Evolutionary conservation across 2,888 invertebrate species (phyloP).

Genomic region (Bibio marci): DNA sequence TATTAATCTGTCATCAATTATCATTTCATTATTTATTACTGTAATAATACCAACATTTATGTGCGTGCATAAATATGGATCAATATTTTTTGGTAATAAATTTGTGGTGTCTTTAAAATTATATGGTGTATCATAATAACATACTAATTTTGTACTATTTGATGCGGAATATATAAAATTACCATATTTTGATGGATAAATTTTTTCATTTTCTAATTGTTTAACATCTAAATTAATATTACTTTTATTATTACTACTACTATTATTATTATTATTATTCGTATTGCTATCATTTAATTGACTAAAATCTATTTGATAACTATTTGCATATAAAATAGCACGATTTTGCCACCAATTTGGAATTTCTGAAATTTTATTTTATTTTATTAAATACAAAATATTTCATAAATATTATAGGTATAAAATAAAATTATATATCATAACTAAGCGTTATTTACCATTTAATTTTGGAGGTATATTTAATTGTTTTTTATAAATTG

Average conservation of each 20-base stretch:
- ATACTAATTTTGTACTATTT: constrained; percentile 31
- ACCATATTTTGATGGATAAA: constrained; percentile 12
- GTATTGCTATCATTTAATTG: neutral
- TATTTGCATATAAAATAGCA: constrained; percentile 14
- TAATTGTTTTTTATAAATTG: constrained; percentile 15
- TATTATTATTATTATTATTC: neutral
- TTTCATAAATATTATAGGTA: too few species aligned
- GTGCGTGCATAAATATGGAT: constrained; percentile 65
- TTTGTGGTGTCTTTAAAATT: constrained; percentile 19
- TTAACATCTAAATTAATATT: constrained; percentile 5
- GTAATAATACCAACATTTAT: constrained; percentile 60
- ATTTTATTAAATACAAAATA: neutral
- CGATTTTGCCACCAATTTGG: constrained; percentile 17
- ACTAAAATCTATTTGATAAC: neutral
- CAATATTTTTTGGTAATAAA: constrained; percentile 39
- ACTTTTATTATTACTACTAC: neutral
- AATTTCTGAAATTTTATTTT: constrained; percentile 12
- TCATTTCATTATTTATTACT: constrained; percentile 41
- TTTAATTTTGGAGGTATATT: constrained; percentile 16
- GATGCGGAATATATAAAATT: constrained; percentile 10
- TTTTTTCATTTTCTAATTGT: constrained; percentile 12
- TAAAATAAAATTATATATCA: too few species aligned
- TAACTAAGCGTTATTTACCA: too few species aligned
- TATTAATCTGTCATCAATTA: constrained; percentile 31
- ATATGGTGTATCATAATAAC: constrained; percentile 50